phyloP scores from a whole-genome alignment of 2,888 invertebrate genomes.

The Microctonus brassicae region DNA sequence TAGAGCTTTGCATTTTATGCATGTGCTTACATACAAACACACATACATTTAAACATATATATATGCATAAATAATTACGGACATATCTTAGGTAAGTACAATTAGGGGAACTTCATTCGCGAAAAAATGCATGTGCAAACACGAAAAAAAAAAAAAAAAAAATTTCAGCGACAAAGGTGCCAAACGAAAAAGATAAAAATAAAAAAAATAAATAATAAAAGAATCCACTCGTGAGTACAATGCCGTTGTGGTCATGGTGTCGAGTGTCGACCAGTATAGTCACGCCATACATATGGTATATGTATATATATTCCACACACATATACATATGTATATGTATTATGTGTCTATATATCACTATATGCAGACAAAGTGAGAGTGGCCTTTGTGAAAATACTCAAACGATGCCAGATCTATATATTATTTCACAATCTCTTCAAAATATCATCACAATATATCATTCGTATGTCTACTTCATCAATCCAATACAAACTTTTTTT shows the following conservation, averaged over 20 bases:
- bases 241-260: constrained; percentile 2
- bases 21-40: neutral
- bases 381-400: neutral
- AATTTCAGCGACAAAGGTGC: neutral
- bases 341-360: too few relatives aligned
- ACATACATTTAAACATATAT: neutral
- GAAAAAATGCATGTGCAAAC: neutral
- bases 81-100: constrained; percentile 10
- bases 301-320: neutral
- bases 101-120: neutral
- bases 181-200: neutral
- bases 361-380: neutral
- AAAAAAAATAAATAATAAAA: constrained; percentile 19
- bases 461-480: neutral
- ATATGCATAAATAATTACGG: too few relatives aligned
- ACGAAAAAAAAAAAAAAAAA: neutral
- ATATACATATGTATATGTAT: too few relatives aligned
- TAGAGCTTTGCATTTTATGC: neutral
- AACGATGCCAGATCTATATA: neutral
- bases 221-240: constrained; percentile 21
- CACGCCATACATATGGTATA: neutral
- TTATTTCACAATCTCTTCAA: neutral
- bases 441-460: neutral
- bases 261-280: neutral
- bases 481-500: too few relatives aligned